phyloP scores from a whole-genome alignment of 2,888 invertebrate species.

The Anodontia alba region DNA sequence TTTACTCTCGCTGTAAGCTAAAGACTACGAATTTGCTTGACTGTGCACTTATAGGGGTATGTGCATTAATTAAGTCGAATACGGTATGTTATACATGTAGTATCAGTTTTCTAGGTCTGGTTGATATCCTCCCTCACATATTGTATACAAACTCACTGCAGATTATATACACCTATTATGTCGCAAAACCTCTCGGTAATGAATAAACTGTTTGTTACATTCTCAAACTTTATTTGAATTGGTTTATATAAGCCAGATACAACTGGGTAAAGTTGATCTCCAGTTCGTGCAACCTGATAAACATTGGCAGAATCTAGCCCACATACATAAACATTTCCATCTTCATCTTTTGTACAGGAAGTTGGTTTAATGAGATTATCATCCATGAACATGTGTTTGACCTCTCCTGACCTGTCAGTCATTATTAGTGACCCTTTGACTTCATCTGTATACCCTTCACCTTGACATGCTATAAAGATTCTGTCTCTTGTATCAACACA shows the following conservation, averaged over 20 bases:
- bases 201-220: conserved; percentile 42
- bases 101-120: too few species aligned
- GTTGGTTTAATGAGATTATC: conserved; percentile 55
- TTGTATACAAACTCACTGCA: conserved; percentile 50
- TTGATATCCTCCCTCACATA: too few species aligned
- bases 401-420: conserved; percentile 52
- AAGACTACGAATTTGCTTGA: too few species aligned
- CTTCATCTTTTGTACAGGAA: conserved; percentile 52
- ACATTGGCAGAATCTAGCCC: conserved; percentile 59
- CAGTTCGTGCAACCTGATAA: conserved; percentile 41
- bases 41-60: too few species aligned
- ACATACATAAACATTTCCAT: conserved; percentile 57
- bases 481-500: conserved; percentile 56
- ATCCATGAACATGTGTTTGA: conserved; percentile 60
- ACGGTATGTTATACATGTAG: too few species aligned
- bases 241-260: conserved; percentile 60
- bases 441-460: conserved; percentile 52
- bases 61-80: too few species aligned
- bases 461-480: conserved; percentile 57
- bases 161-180: conserved; percentile 53
- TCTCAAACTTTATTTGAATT: conserved; percentile 50
- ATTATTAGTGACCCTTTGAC: conserved; percentile 54
- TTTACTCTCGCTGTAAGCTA: too few species aligned
- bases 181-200: conserved; percentile 58
- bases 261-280: conserved; percentile 46